These are phyloP conservation scores for Agrilus planipennis DNA, from an alignment of 1,140 invertebrate species.

Conservation along the genomic window DNA sequence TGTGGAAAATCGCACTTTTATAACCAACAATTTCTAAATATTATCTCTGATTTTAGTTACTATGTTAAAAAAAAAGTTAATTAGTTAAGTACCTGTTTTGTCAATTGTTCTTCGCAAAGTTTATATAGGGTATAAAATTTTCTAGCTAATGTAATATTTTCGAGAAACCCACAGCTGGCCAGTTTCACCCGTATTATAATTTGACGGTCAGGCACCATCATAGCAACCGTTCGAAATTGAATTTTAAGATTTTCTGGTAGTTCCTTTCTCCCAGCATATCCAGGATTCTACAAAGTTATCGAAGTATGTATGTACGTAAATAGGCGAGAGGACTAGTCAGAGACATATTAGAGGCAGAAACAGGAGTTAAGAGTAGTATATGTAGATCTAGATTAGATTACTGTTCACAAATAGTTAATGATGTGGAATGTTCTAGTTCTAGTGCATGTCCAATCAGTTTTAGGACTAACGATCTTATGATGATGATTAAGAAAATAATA, in stretches of 20 bases:
- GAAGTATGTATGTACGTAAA: no score
- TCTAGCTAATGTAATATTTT: conserved; percentile 87
- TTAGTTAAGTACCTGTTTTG: conserved; percentile 89
- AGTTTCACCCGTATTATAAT: conserved; percentile 95
- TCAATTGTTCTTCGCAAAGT: conserved; percentile 92
- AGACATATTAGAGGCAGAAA: no score
- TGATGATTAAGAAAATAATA: not conserved
- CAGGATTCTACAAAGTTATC: conserved; percentile 68
- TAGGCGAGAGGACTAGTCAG: no score
- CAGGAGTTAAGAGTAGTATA: no score
- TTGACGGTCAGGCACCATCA: conserved; percentile 98
- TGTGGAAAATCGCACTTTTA: no score
- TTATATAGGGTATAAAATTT: conserved; percentile 97
- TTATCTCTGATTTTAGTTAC: no score
- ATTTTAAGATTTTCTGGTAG: conserved; percentile 95
- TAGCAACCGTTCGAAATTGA: conserved; percentile 92
- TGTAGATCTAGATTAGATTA: no score
- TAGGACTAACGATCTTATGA: no score
- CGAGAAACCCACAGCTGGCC: conserved; percentile 89
- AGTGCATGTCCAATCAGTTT: no score
- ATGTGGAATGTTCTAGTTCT: no score
- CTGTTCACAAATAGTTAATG: no score
- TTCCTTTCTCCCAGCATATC: conserved; percentile 92
- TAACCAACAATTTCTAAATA: no score
- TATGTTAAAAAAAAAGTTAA: conserved; percentile 6